These are phyloP conservation scores for Hydropotes inermis DNA, from an alignment of 2,113 vertebrate species.

Conservation along the genomic window DNA sequence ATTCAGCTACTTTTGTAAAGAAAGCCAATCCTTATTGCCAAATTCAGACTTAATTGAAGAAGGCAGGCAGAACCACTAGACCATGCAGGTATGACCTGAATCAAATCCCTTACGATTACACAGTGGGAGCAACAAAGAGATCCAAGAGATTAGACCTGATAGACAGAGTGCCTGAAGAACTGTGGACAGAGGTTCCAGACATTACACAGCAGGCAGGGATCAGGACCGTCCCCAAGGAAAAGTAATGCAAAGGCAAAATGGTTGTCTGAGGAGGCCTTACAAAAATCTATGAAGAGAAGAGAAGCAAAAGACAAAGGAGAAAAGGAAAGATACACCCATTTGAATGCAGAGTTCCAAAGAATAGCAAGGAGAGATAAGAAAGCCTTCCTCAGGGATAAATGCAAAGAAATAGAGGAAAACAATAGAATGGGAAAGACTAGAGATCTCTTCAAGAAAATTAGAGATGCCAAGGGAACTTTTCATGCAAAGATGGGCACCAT, in stretches of 20 bases:
- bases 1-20: background rate
- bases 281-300: background rate
- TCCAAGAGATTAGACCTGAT: background rate
- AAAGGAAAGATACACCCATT: background rate
- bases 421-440: background rate
- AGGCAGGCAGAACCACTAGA: background rate
- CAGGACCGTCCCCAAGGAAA: background rate
- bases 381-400: background rate
- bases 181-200: background rate
- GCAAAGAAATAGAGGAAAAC: background rate
- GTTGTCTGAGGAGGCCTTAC: background rate
- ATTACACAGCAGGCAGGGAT: background rate
- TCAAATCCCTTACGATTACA: background rate
- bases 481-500: background rate
- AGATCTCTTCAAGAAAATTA: background rate
- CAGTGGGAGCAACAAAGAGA: background rate
- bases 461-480: background rate
- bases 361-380: background rate
- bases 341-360: background rate
- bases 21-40: background rate
- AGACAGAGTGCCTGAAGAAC: background rate
- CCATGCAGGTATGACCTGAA: background rate
- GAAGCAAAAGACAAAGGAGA: fast-evolving
- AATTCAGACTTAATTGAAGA: background rate
- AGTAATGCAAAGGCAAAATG: background rate